Evolutionary conservation across 2,888 invertebrate species (phyloP).

Genomic region (Eulithis testata): DNA sequence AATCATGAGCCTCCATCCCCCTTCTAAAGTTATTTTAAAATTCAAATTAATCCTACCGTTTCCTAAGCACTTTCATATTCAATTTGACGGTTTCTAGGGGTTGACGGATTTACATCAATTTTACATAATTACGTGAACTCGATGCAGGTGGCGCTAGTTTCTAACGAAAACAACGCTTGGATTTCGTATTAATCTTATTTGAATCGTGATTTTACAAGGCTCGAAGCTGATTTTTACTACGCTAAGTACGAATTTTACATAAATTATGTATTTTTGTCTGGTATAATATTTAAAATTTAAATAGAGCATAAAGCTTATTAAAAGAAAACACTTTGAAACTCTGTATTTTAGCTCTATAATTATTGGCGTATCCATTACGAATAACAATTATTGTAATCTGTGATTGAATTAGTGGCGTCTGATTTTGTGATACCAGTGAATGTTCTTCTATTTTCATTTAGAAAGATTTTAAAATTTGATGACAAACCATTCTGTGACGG

Average conservation of each 20-base stretch:
- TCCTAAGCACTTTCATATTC: slow-evolving; percentile 49
- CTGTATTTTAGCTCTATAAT: too few species aligned
- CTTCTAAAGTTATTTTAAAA: slow-evolving; percentile 46
- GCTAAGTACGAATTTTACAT: not conserved
- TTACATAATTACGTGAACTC: slow-evolving; percentile 57
- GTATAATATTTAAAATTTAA: too few species aligned
- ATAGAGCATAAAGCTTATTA: too few species aligned
- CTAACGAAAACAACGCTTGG: slow-evolving; percentile 32
- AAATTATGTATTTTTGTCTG: too few species aligned
- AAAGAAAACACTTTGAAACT: too few species aligned
- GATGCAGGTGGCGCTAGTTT: slow-evolving; percentile 42
- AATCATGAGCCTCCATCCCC: slow-evolving; percentile 28
- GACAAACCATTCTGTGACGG: too few species aligned
- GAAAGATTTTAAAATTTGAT: too few species aligned
- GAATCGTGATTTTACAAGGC: slow-evolving; percentile 8
- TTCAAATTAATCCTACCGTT: slow-evolving; percentile 47
- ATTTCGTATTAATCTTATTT: slow-evolving; percentile 30
- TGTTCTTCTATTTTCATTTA: too few species aligned
- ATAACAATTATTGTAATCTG: too few species aligned
- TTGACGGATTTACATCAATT: slow-evolving; percentile 61
- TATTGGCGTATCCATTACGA: too few species aligned
- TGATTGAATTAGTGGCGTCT: too few species aligned
- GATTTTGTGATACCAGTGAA: too few species aligned
- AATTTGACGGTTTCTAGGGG: slow-evolving; percentile 49
- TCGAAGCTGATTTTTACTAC: not conserved